Evolutionary conservation across 2,888 invertebrate genomes (phyloP), one percentile per base, ranked within the genome.

Genomic region (Teleiodes luculella): DNA sequence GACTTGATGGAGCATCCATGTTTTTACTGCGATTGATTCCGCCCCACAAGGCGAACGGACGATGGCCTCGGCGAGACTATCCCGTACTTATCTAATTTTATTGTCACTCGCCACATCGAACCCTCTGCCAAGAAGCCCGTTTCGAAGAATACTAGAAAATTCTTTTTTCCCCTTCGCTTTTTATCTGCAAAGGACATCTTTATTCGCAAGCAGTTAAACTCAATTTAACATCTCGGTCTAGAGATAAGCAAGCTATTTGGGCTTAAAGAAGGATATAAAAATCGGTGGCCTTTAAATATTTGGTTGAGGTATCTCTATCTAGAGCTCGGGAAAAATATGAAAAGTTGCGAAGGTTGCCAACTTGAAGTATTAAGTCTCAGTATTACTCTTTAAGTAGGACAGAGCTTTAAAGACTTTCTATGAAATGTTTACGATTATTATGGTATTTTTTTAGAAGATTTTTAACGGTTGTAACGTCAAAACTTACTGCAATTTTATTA

Each of bases 31-130:
- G 86, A 87, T 88, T 88, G 87, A 87, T 86, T 86, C 78, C 76
- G 76, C 79, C 51, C 83, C 80, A 67, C 81, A 83, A 83, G 83
- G 13, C 7, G n/a, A 35, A 80, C 80, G 80, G 78, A 81, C 75
- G 74, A 72, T 62, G 75, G 74, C 74, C 72, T 68, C 63, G 76
- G 72, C 78, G 74, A 71, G 76, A 76, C 80, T 80, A 81, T 85
- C 83, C 83, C 75, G 81, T 82, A 87, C 86, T 87, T 88, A 87
- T 88, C 87, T 88, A 86, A 88, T 88, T 88, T 88, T 88, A 88
- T 86, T 87, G 86, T 88, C 86, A 87, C 82, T 80, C 78, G 77
- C 70, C 75, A 76, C 64, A 64, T 65, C 64, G 60, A 64, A 68
- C 68, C 68, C 69, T 68, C 66, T 64, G 64, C 57, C 57, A 56